Evolutionary conservation across 2,888 invertebrate genomes (phyloP).

Genomic region (Drosophila flavopinicola): DNA sequence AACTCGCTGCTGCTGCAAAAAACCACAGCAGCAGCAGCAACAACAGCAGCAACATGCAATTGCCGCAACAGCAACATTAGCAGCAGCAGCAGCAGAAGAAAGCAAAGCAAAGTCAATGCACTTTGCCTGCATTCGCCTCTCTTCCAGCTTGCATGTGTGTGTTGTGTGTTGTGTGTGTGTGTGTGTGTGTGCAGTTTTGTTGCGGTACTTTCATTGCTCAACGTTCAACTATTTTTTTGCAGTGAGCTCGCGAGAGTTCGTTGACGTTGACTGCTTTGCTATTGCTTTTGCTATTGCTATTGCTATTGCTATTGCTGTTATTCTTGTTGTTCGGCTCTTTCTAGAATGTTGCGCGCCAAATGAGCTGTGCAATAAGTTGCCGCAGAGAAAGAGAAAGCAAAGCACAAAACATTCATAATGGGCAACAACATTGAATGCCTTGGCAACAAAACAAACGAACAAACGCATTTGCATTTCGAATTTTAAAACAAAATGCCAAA

Average conservation of each 20-base stretch:
- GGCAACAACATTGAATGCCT: constrained; percentile 1
- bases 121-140: constrained; percentile 50
- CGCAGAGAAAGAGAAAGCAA: constrained; percentile 73
- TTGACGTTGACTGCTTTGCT: constrained; percentile 52
- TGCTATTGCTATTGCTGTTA: constrained; percentile 25
- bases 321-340: constrained; percentile 27
- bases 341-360: constrained; percentile 69
- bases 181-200: constrained; percentile 62
- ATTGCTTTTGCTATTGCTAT: constrained; percentile 8
- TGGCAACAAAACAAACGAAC: too few species aligned
- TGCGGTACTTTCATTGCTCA: constrained; percentile 79
- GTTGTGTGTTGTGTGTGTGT: constrained; percentile 14
- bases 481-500: too few species aligned
- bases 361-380: constrained; percentile 42
- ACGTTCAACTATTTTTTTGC: constrained; percentile 59
- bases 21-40: constrained; percentile 22
- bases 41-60: constrained; percentile 23
- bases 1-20: constrained; percentile 59
- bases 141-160: constrained; percentile 16
- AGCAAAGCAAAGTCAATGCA: constrained; percentile 77
- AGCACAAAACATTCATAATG: neutral
- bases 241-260: constrained; percentile 64
- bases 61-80: neutral
- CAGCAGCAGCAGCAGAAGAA: constrained; percentile 46
- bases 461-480: too few species aligned